These are phyloP conservation scores for Schrankia costaestrigalis DNA, from an alignment of 2,888 invertebrate species.

Conservation along the genomic window DNA sequence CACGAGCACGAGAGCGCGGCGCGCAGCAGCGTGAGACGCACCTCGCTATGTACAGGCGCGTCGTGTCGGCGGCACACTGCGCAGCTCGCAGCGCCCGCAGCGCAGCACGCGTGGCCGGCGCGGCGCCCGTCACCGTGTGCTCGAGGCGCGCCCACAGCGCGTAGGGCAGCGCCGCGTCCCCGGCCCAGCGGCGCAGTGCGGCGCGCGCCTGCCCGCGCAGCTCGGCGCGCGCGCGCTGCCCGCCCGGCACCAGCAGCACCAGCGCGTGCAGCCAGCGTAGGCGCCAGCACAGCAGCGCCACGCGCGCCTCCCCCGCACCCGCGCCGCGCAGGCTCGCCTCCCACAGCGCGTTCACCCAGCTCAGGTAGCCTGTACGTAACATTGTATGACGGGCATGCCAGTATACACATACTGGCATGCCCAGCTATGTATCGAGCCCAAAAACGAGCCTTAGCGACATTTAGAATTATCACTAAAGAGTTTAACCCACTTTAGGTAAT, in stretches of 20 bases:
- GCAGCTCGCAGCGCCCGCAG: constrained; percentile 18
- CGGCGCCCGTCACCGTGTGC: constrained; percentile 26
- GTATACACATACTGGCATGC: neutral
- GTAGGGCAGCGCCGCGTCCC: constrained; percentile 38
- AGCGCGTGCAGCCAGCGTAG: constrained; percentile 61
- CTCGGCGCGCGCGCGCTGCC: constrained; percentile 32
- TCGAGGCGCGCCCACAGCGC: constrained; percentile 54
- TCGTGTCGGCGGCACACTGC: constrained; percentile 18
- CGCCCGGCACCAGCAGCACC: constrained; percentile 25
- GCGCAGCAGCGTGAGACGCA: neutral
- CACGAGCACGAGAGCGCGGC: neutral
- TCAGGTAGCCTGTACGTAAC: constrained; percentile 33
- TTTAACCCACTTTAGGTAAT: too few species aligned
- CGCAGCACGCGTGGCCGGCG: constrained; percentile 25
- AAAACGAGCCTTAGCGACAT: too few species aligned
- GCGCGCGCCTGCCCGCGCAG: constrained; percentile 34
- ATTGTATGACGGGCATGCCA: neutral
- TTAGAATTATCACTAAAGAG: too few species aligned
- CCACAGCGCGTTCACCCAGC: constrained; percentile 49
- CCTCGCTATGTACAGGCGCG: constrained; percentile 34
- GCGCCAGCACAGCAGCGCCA: constrained; percentile 59
- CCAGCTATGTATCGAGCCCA: neutral
- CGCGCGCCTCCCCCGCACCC: constrained; percentile 33
- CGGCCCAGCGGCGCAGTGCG: constrained; percentile 30
- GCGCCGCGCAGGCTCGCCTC: constrained; percentile 47